A percentile compares a stretch with the other conserved stretches of the same genome.
Conservation (phyloP, 1,140 invertebrate genomes). For the Drosophila bocki region DNA sequence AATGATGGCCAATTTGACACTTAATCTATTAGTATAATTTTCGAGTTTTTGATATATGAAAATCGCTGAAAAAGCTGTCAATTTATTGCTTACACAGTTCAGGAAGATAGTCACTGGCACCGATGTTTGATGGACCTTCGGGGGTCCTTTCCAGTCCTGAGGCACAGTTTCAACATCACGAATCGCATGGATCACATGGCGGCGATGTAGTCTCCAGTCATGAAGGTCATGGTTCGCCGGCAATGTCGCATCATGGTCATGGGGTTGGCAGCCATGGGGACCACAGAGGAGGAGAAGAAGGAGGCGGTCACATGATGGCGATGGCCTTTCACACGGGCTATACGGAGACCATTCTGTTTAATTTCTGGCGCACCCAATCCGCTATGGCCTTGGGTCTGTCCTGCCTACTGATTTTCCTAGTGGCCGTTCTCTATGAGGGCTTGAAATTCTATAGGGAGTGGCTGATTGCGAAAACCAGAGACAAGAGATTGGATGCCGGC, state of each 20-base stretch:
- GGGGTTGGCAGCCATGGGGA: background rate
- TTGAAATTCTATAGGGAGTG: slow-evolving; percentile 60
- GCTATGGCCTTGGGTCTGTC: slow-evolving; percentile 17
- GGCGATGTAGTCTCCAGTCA: background rate
- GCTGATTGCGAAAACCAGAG: slow-evolving; percentile 21
- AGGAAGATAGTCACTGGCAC: background rate
- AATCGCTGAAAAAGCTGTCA: slow-evolving; percentile 24
- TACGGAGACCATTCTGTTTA: slow-evolving; percentile 60
- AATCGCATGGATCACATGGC: background rate
- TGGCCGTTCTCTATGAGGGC: slow-evolving; percentile 64
- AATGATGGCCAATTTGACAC: background rate
- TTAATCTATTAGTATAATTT: background rate
- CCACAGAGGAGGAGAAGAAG: background rate
- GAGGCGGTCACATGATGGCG: slow-evolving; percentile 34
- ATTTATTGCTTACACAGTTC: slow-evolving; percentile 9
- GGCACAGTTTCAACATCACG: background rate
- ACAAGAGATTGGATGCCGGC: slow-evolving; percentile 26
- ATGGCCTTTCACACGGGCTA: slow-evolving; percentile 56
- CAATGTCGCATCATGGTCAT: slow-evolving; percentile 1
- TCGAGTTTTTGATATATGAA: background rate
- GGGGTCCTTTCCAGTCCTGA: background rate
- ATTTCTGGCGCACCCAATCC: slow-evolving; percentile 48
- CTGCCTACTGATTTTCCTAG: slow-evolving; percentile 55
- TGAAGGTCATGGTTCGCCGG: background rate
- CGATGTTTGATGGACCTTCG: slow-evolving; percentile 17